Evolutionary conservation across 2,797 vertebrate species (phyloP).

Genomic region (Hippopotamyrus pictus): DNA sequence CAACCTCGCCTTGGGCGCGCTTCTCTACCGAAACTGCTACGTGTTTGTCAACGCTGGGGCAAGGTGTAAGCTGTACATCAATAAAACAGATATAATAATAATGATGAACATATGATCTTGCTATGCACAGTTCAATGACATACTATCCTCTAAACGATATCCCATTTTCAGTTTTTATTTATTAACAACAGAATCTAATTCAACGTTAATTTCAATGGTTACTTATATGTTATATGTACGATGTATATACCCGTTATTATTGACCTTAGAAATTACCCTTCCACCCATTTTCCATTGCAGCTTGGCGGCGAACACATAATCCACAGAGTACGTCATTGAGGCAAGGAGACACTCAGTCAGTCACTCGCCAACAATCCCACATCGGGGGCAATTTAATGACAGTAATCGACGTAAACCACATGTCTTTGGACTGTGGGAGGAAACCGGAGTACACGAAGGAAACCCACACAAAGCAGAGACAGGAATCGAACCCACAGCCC

Average conservation of each 20-base stretch:
- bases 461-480: background rate
- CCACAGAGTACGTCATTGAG: background rate
- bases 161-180: background rate
- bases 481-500: background rate
- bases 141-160: background rate
- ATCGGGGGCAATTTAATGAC: background rate
- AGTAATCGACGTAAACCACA: background rate
- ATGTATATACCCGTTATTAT: background rate
- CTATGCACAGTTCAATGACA: background rate
- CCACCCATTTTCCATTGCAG: background rate
- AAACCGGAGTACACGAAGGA: background rate
- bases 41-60: background rate
- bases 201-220: background rate
- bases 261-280: background rate
- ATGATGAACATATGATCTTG: background rate
- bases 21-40: background rate
- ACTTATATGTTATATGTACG: background rate
- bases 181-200: background rate
- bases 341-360: background rate
- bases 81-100: background rate
- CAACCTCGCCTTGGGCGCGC: constrained; percentile 42
- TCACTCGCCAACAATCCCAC: background rate
- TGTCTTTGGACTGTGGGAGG: background rate
- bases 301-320: background rate
- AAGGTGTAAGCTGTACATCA: background rate